A percentile compares a stretch with the other conserved stretches of the same genome.
These are phyloP conservation scores for Labeo catla DNA, from an alignment of 2,113 vertebrate species.

Conservation along the genomic window DNA sequence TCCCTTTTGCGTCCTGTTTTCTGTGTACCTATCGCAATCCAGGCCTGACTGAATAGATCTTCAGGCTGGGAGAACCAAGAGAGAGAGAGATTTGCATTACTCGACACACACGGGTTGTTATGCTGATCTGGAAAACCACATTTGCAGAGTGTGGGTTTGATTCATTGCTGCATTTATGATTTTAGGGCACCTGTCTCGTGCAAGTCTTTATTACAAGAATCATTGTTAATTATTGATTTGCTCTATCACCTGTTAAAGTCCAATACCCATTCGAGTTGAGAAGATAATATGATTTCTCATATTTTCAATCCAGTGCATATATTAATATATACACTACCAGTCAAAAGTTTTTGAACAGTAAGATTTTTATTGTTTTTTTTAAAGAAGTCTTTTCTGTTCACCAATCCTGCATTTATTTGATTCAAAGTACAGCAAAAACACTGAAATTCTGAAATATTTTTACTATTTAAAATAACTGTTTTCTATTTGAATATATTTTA, in stretches of 20 bases:
- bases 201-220: constrained; percentile 1
- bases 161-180: constrained; percentile 17
- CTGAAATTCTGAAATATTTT: too few relatives aligned
- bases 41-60: constrained; percentile 51
- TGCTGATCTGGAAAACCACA: constrained; percentile 24
- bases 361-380: not conserved
- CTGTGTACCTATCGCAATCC: constrained; percentile 57
- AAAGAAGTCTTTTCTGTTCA: too few relatives aligned
- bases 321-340: too few relatives aligned
- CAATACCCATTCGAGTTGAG: not conserved
- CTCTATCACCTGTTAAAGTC: not conserved
- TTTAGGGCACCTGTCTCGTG: constrained; percentile 6
- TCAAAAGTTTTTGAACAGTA: too few relatives aligned
- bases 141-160: constrained; percentile 17
- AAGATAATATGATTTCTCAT: not conserved
- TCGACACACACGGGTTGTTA: constrained; percentile 48
- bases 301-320: not conserved
- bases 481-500: too few relatives aligned
- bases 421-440: too few relatives aligned
- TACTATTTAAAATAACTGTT: too few relatives aligned
- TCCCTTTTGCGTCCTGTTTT: constrained; percentile 47
- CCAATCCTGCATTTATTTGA: too few relatives aligned
- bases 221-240: not conserved
- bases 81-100: constrained; percentile 55
- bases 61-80: constrained; percentile 26